These are phyloP conservation scores for Syndactyla subalaris DNA, from an alignment of 2,797 vertebrate genomes.

Conservation along the genomic window DNA sequence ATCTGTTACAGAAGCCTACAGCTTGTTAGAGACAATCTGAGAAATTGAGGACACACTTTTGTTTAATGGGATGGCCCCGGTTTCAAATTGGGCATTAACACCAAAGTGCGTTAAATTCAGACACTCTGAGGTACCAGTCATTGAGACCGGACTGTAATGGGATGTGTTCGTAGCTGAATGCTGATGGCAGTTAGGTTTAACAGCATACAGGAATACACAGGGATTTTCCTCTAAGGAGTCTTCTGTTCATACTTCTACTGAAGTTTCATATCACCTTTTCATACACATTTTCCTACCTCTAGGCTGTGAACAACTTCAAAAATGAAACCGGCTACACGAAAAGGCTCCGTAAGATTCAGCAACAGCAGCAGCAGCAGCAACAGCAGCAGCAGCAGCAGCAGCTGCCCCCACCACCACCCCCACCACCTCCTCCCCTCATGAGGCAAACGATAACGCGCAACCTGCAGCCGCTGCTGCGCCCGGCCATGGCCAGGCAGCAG, in stretches of 20 bases:
- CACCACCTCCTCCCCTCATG: slow-evolving; percentile 31
- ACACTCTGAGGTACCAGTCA: background rate
- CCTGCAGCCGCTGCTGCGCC: slow-evolving; percentile 71
- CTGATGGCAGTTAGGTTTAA: background rate
- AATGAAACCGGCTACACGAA: slow-evolving; percentile 89
- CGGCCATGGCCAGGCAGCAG: slow-evolving; percentile 82
- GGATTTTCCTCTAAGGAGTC: background rate
- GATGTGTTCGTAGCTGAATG: background rate
- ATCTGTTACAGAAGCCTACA: background rate
- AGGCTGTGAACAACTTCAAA: slow-evolving; percentile 97
- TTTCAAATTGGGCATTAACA: background rate
- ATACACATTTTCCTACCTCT: background rate
- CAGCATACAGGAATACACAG: background rate
- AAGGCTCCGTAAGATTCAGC: slow-evolving; percentile 75
- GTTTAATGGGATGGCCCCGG: background rate
- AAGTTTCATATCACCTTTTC: background rate
- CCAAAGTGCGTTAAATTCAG: background rate
- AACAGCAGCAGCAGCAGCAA: slow-evolving; percentile 47
- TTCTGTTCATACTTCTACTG: accelerated
- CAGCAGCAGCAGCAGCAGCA: background rate
- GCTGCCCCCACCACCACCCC: accelerated
- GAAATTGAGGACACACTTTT: background rate
- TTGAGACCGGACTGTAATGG: background rate
- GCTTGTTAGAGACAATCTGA: background rate
- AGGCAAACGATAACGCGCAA: slow-evolving; percentile 76